Base-by-base conservation (phyloP, 2,888 invertebrate genomes). In the Polia nebulosa region DNA sequence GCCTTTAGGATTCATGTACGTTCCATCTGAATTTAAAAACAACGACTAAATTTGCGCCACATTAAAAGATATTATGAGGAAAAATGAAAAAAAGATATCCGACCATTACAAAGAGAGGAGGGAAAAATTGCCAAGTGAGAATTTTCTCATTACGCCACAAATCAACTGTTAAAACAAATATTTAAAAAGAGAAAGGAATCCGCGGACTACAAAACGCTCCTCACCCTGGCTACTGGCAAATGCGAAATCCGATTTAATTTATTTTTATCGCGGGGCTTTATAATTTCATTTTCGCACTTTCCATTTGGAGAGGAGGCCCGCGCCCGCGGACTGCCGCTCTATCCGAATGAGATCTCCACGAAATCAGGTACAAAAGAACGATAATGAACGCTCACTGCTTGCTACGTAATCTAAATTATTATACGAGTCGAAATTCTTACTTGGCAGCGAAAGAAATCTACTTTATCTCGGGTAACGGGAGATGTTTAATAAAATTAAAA, bases 221-320 rank as follows among this genome's bases (percentile, higher is more conserved):
- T 94, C 94, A 92, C 92, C 90, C 93, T 91, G 92, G 93, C 94
- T 94, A 94, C 95, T 93, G 92, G 93, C 90, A 90, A 94, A 94
- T 91, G 93, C 93, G 93, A 94, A 94, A 95, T 95, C 95, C 94
- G 94, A 95, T 96, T 95, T 96, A 95, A 96, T 96, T 95, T 96
- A 96, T 96, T 96, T 96, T 96, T 95, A 95, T 95, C 95, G 95
- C 91, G 88, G 92, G 93, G 93, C 94, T 95, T 95, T 95, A 95
- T 95, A 95, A 96, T 96, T 96, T 96, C 94, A 95, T 95, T 95
- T 96, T 95, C 96, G 94, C 96, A 95, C 95, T 95, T 95, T 95
- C 94, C 94, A 94, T 95, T 95, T 95, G 89, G 91, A 92, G 93
- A 91, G 94, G 91, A 91, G 92, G 92, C 94, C 91, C 92, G 93